Conservation (phyloP, 2,888 invertebrate genomes). For the Lycocerus yunnanus region DNA sequence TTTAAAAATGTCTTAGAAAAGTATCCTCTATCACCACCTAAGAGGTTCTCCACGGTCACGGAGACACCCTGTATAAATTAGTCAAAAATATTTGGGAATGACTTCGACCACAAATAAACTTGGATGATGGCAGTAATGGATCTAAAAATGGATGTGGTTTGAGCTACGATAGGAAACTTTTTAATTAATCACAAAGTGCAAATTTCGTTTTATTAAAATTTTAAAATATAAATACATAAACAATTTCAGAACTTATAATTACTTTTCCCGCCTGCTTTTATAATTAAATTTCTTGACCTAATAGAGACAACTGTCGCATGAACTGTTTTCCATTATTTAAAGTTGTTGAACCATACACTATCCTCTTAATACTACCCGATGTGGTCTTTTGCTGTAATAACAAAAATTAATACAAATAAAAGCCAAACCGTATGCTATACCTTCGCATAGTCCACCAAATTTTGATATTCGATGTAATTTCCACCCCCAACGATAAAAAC, state of each 20-base stretch:
- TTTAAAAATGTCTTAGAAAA: too few species aligned
- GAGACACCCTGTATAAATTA: too few species aligned
- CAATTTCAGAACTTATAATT: background rate
- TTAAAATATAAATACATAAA: background rate
- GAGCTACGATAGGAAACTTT: background rate
- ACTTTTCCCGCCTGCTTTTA: background rate
- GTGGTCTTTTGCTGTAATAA: constrained; percentile 73
- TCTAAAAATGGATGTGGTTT: background rate
- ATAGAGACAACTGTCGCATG: constrained; percentile 83
- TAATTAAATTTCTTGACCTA: constrained; percentile 70
- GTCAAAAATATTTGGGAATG: too few species aligned
- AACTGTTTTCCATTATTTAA: constrained; percentile 93
- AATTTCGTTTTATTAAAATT: background rate
- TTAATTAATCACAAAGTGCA: background rate
- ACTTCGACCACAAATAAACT: too few species aligned
- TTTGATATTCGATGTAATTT: constrained; percentile 99
- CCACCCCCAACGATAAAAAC: constrained; percentile 93
- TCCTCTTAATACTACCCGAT: constrained; percentile 72
- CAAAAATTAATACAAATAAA: constrained; percentile 7
- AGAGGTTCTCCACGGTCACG: too few species aligned
- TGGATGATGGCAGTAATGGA: too few species aligned
- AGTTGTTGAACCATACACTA: constrained; percentile 95
- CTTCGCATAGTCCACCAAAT: constrained; percentile 93
- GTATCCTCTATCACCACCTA: too few species aligned
- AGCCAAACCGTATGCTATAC: constrained; percentile 52